A percentile compares a stretch with the other conserved stretches of the same genome.
Conservation (phyloP, 1,140 invertebrate genomes). For the Zaprionus nigranus region DNA sequence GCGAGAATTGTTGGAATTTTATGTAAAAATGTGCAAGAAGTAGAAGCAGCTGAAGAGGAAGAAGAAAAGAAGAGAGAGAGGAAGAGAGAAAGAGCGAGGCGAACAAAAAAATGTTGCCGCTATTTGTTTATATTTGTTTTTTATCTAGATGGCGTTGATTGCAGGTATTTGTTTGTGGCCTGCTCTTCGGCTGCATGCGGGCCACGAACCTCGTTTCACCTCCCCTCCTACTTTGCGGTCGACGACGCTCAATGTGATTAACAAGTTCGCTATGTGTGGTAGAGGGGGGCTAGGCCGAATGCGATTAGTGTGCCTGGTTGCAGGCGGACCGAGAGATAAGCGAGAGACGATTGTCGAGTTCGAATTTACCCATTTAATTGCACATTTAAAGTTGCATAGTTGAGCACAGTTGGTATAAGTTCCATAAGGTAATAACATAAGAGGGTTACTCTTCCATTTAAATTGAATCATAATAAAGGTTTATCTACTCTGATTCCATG, state of each 20-base stretch:
- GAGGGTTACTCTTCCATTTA: too few species aligned
- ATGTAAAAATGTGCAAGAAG: constrained; percentile 63
- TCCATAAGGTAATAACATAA: not conserved
- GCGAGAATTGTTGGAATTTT: constrained; percentile 57
- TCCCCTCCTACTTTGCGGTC: constrained; percentile 14
- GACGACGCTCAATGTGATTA: constrained; percentile 44
- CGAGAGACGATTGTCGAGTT: not conserved
- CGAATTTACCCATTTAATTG: constrained; percentile 13
- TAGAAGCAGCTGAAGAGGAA: not conserved
- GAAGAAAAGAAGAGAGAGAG: constrained; percentile 2
- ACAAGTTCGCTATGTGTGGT: constrained; percentile 29
- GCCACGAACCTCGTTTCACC: too few species aligned
- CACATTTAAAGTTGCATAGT: not conserved
- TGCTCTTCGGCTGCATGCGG: constrained; percentile 25
- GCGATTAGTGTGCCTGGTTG: constrained; percentile 21
- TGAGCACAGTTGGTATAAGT: not conserved
- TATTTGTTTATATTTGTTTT: constrained; percentile 81
- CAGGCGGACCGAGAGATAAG: constrained; percentile 30
- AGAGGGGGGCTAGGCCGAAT: not conserved
- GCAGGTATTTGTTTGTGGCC: constrained; percentile 72
- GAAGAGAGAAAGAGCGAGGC: not conserved
- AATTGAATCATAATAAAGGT: too few species aligned
- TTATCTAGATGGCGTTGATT: constrained; percentile 80
- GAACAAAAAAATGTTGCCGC: constrained; percentile 39
- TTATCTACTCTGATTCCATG: too few species aligned